A percentile compares a stretch with the other conserved stretches of the same genome.
These are phyloP conservation scores for Incurvaria masculella DNA, from an alignment of 2,888 invertebrate genomes.

Conservation along the genomic window DNA sequence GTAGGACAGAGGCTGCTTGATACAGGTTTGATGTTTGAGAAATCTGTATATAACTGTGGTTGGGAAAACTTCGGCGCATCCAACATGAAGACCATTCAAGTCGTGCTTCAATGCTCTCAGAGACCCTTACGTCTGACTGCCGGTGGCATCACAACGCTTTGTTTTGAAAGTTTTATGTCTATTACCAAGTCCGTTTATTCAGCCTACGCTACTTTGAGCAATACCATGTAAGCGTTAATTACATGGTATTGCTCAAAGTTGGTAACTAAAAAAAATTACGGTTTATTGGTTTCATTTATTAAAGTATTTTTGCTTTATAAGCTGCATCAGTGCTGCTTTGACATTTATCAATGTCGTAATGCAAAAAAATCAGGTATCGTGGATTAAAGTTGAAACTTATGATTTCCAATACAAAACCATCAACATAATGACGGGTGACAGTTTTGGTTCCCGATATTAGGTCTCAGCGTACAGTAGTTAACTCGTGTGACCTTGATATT, in stretches of 20 bases:
- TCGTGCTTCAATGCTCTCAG: constrained; percentile 25
- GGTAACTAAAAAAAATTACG: no score
- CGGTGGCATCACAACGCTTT: constrained; percentile 23
- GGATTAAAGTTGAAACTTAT: no score
- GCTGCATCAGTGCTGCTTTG: no score
- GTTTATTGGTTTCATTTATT: no score
- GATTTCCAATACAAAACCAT: no score
- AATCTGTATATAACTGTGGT: constrained; percentile 24
- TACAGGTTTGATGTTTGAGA: constrained; percentile 21
- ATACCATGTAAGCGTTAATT: constrained; percentile 7
- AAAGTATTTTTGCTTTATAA: no score
- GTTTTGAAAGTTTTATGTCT: constrained; percentile 22
- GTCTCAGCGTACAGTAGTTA: no score
- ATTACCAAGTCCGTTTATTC: constrained; percentile 24
- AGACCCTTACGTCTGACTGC: constrained; percentile 24
- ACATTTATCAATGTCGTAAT: no score
- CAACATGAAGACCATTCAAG: constrained; percentile 23
- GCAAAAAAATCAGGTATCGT: no score
- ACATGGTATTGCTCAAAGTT: constrained; percentile 17
- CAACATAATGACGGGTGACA: no score
- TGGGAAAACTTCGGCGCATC: constrained; percentile 25
- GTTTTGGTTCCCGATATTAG: no score
- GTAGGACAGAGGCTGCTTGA: constrained; percentile 26
- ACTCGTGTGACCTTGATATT: no score
- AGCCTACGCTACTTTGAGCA: constrained; percentile 23